Conservation (phyloP, 2,888 invertebrate species). For the Drosophila limbata region DNA sequence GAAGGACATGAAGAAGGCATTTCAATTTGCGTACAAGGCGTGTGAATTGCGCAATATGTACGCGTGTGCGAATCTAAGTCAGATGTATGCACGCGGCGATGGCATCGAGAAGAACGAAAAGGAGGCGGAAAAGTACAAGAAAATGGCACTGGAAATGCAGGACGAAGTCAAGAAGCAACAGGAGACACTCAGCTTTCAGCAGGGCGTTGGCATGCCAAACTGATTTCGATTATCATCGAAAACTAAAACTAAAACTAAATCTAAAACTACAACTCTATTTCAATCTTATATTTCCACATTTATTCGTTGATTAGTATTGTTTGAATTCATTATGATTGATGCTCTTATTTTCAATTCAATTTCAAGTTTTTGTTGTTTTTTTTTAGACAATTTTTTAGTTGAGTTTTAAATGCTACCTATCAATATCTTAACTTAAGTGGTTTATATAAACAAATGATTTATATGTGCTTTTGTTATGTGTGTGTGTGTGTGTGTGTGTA, state of each 20-base stretch:
- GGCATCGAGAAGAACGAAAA: conserved; percentile 91
- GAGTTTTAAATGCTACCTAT: conserved; percentile 15
- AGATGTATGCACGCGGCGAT: conserved; percentile 94
- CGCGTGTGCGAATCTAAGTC: conserved; percentile 95
- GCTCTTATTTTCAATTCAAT: not conserved
- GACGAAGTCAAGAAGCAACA: conserved; percentile 88
- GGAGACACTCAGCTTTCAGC: conserved; percentile 86
- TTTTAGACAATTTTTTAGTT: conserved; percentile 12
- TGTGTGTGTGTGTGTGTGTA: conserved; percentile 44
- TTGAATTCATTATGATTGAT: conserved; percentile 1
- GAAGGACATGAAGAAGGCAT: conserved; percentile 91
- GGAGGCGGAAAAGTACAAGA: conserved; percentile 90
- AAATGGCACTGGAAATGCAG: conserved; percentile 90
- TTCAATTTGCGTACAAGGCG: conserved; percentile 90
- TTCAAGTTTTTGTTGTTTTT: not conserved
- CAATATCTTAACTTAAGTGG: conserved; percentile 34
- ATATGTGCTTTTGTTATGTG: conserved; percentile 35
- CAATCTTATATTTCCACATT: not conserved
- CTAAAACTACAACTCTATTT: not conserved
- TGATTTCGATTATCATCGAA: conserved; percentile 40
- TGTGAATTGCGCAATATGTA: conserved; percentile 94
- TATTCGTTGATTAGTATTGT: not conserved
- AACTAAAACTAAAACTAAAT: not conserved
- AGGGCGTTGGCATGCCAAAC: conserved; percentile 85
- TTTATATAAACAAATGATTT: conserved; percentile 25